A percentile compares a stretch with the other conserved stretches of the same genome.
Evolutionary conservation across 2,113 vertebrate genomes (phyloP).

Genomic region (Pithys albifrons): DNA sequence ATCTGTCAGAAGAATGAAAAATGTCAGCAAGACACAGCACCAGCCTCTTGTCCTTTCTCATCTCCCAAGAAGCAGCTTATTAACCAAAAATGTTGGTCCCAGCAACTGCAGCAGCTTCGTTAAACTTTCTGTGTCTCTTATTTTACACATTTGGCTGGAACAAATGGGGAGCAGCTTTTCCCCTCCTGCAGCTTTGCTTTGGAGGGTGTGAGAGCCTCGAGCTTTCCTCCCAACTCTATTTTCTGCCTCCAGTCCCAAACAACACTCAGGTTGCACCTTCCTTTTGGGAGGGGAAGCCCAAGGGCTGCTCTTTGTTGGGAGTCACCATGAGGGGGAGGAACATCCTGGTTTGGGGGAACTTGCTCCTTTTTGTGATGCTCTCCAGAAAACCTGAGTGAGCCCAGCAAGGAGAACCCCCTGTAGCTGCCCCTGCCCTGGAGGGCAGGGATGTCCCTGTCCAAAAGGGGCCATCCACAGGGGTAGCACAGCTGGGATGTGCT

Average conservation of each 20-base stretch:
- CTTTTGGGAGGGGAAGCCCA: background rate
- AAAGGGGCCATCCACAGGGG: background rate
- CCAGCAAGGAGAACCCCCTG: background rate
- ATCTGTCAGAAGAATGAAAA: conserved; percentile 31
- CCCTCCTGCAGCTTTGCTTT: background rate
- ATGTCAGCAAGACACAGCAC: conserved; percentile 13
- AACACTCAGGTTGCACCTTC: background rate
- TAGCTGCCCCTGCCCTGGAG: background rate
- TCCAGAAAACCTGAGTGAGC: background rate
- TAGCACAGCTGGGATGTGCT: background rate
- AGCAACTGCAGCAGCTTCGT: background rate
- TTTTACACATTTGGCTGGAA: background rate
- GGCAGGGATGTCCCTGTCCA: background rate
- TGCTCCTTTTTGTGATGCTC: background rate
- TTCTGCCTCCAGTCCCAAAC: background rate
- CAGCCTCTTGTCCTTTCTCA: background rate
- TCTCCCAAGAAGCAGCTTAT: background rate
- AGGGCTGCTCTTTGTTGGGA: background rate
- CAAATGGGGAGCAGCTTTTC: background rate
- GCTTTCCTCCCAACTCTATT: background rate
- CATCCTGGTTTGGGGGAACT: background rate
- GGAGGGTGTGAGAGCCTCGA: background rate
- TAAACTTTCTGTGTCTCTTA: background rate
- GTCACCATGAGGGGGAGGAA: background rate
- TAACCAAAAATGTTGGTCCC: background rate